Evolutionary conservation across 2,888 invertebrate genomes (phyloP).

Genomic region (Meiosimyza decipiens): DNA sequence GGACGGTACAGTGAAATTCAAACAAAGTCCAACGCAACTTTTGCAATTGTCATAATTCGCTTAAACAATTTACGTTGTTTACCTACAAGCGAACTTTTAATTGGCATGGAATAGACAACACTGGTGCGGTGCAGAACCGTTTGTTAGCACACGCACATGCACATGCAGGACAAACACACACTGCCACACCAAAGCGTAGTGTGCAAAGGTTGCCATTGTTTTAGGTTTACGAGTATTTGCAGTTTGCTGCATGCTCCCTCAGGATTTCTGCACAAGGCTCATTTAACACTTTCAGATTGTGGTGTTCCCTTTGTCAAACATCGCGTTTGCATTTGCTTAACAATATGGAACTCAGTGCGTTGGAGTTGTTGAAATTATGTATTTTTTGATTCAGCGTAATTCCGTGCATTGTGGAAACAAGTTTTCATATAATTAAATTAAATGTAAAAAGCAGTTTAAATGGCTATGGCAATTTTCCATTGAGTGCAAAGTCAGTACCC

Average conservation of each 20-base stretch:
- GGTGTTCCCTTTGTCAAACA: neutral
- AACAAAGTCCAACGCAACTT: neutral
- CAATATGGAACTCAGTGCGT: neutral
- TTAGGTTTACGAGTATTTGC: neutral
- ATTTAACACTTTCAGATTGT: conserved; percentile 5
- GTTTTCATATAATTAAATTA: no score
- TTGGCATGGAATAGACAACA: conserved; percentile 25
- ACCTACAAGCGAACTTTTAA: conserved; percentile 23
- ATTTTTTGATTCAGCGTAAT: no score
- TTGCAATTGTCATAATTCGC: conserved; percentile 22
- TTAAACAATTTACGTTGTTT: conserved; percentile 26
- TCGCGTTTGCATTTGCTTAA: neutral
- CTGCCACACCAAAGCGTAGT: no score
- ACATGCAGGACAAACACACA: neutral
- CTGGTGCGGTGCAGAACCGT: neutral
- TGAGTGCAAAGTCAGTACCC: no score
- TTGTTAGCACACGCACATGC: neutral
- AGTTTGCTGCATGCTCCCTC: neutral
- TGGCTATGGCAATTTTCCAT: no score
- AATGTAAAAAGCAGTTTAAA: no score
- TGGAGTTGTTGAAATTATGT: neutral
- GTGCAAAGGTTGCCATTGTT: conserved; percentile 10
- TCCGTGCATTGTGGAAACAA: no score
- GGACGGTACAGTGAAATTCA: neutral
- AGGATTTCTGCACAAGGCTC: neutral